Evolutionary conservation across 2,888 invertebrate species (phyloP).

Genomic region (Tromatobia lineatoria): DNA sequence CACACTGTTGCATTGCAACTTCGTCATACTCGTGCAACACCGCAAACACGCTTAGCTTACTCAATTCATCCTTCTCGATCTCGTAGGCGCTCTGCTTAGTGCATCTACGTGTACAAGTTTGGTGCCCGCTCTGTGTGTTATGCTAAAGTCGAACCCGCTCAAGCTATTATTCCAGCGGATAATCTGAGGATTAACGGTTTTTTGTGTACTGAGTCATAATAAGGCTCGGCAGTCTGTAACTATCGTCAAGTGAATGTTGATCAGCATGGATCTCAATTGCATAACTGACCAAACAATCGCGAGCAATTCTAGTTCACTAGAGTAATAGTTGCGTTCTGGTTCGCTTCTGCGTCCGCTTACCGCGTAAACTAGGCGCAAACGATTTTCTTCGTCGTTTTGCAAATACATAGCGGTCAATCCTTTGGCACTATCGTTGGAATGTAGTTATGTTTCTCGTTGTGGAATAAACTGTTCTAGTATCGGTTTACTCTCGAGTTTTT

Average conservation of each 20-base stretch:
- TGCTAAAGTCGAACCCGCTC: constrained; percentile 57
- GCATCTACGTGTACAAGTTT: constrained; percentile 68
- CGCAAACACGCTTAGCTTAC: constrained; percentile 12
- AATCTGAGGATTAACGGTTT: constrained; percentile 3
- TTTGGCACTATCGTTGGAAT: constrained; percentile 13
- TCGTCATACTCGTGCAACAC: not conserved
- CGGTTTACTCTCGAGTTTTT: constrained; percentile 17
- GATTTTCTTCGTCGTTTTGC: constrained; percentile 64
- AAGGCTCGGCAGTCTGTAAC: not conserved
- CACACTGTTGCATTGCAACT: constrained; percentile 5
- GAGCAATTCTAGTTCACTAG: constrained; percentile 61
- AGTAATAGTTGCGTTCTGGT: constrained; percentile 71
- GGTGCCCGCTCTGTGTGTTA: constrained; percentile 68
- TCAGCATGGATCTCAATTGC: constrained; percentile 1
- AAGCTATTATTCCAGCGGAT: not conserved
- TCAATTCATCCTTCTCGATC: constrained; percentile 1
- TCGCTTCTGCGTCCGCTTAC: constrained; percentile 71
- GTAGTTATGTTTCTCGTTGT: not conserved
- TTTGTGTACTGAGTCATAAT: constrained; percentile 12
- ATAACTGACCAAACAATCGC: constrained; percentile 24
- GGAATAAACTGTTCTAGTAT: constrained; percentile 40
- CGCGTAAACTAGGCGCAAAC: constrained; percentile 68
- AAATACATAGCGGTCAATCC: constrained; percentile 34
- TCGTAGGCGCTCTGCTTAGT: constrained; percentile 65
- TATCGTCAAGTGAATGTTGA: constrained; percentile 15